Conservation (phyloP, 2,797 vertebrate species). For the Danio tinwini region DNA sequence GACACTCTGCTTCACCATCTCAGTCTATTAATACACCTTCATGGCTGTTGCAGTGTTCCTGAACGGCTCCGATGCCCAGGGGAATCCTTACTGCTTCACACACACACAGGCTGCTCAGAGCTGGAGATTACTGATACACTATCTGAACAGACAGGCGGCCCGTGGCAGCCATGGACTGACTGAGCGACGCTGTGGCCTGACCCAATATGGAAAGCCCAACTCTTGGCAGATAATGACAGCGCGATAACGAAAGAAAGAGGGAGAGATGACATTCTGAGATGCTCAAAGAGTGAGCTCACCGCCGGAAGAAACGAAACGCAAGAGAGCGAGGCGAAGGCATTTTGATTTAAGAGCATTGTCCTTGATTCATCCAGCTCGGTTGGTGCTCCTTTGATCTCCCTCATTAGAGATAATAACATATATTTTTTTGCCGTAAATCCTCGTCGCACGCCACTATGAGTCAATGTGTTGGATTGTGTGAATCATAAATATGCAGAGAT, state of each 20-base stretch:
- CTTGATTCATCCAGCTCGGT: conserved; percentile 10
- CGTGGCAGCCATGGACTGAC: conserved; percentile 29
- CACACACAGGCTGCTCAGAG: conserved; percentile 27
- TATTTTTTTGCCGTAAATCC: background rate
- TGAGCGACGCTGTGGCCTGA: conserved; percentile 26
- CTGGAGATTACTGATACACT: conserved; percentile 47
- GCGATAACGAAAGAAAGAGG: conserved; percentile 28
- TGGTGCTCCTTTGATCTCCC: background rate
- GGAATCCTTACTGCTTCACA: conserved; percentile 40
- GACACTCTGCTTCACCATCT: conserved; percentile 39
- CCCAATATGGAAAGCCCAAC: conserved; percentile 43
- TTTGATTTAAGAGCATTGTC: conserved; percentile 20
- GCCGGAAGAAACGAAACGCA: background rate
- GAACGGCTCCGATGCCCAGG: conserved; percentile 37
- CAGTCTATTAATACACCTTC: conserved; percentile 45
- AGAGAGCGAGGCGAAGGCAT: background rate
- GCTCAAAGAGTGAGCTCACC: conserved; percentile 6
- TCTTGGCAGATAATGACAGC: conserved; percentile 10
- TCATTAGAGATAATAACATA: background rate
- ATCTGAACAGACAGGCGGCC: conserved; percentile 42
- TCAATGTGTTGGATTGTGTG: background rate
- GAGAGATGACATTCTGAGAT: conserved; percentile 42
- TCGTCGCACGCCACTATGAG: background rate
- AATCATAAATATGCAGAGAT: background rate
- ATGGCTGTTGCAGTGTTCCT: conserved; percentile 38